Base-by-base conservation (phyloP, 2,113 vertebrate species). In the Muntiacus reevesi region DNA sequence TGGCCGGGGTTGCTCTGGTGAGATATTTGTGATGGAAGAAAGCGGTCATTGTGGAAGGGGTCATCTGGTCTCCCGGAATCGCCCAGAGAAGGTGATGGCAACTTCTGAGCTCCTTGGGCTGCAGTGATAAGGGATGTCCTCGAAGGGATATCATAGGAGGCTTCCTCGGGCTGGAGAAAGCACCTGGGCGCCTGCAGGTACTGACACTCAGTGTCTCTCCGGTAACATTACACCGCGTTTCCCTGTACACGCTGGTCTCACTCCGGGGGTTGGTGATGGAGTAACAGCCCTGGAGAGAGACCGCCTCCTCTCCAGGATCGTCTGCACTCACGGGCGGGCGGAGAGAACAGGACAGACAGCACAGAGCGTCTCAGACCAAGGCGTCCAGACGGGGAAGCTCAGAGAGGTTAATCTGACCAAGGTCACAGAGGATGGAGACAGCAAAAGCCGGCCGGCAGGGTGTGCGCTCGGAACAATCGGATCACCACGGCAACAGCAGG, bases 321-420 rank as follows among this genome's bases (percentile, higher is more conserved):
- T 5, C 50, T 21, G 40, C 1, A 50, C 33, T 60, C 47, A 55
- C 0, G 0, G 83, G 45, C 0, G 0, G 1, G 3, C 0, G 0
- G 14, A 23, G 21, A 16, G 43, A 7, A 40, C 40, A 43, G 19
- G 19, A 12, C 40, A 25, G 11, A 5, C 7, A 79, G 27, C 67
- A 11, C 15, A 79, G 45, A 79, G 45, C 9, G 14, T 79, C 74
- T 71, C 55, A 4, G 27, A 30, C 6, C 0, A n/a, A 27, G 10
- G 36, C 3, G 0, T 27, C 13, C 21, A 5, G 43, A 50, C 3
- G 1, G 71, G 12, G 4, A 54, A 13, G 50, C 12, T 15, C 45
- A 4, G 23, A 25, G 52, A 5, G 11, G 36, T 19, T 54, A n/a
- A 25, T 47, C 55, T 47, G 62, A 30, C 23, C 43, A 1, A 11